Percentiles rank a stretch among this genome's conserved stretches.
These are phyloP conservation scores for Eupsittula cactorum DNA, from an alignment of 2,113 vertebrate genomes.

Conservation along the genomic window DNA sequence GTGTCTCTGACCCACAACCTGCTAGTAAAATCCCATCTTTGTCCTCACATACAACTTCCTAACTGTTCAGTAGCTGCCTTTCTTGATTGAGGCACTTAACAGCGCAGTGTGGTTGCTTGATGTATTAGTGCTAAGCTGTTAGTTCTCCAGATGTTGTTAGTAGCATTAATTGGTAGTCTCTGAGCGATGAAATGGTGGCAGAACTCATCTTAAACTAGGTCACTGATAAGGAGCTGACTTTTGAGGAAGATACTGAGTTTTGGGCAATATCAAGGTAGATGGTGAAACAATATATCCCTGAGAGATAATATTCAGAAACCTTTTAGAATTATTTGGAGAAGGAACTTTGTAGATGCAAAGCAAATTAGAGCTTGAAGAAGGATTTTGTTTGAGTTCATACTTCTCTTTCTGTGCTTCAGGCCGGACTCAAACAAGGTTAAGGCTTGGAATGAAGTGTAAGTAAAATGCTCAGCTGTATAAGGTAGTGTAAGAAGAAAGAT, in stretches of 20 bases:
- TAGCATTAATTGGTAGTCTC: not conserved
- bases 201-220: not conserved
- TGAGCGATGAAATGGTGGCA: not conserved
- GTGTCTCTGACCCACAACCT: not conserved
- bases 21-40: conserved; percentile 44
- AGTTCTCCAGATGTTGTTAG: not conserved
- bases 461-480: not conserved
- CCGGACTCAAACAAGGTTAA: not conserved
- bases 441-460: not conserved
- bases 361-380: not conserved
- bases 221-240: not conserved
- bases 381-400: not conserved
- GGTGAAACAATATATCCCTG: not conserved
- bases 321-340: not conserved
- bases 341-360: not conserved
- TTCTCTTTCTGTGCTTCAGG: not conserved
- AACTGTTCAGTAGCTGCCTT: not conserved
- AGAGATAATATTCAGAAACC: not conserved
- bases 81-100: not conserved
- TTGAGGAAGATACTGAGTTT: not conserved
- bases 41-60: not conserved
- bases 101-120: not conserved
- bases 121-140: not conserved
- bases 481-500: not conserved
- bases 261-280: not conserved